Conservation (phyloP, 2,888 invertebrate species). For the Acronicta psi region DNA sequence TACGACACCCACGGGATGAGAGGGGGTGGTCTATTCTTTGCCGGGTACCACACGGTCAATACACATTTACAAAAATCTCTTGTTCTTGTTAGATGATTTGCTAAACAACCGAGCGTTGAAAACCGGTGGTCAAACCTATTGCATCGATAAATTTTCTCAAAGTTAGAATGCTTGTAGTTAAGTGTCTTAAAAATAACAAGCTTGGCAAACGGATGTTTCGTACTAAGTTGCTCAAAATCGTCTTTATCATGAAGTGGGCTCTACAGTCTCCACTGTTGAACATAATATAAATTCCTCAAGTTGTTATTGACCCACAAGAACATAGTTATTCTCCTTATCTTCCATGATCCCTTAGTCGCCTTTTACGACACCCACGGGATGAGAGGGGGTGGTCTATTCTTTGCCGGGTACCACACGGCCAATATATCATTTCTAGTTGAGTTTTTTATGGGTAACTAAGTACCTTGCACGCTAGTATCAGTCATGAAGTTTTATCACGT, state of each 20-base stretch:
- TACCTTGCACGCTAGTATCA: too few relatives aligned
- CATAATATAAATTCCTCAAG: background rate
- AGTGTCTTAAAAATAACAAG: background rate
- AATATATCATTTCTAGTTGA: background rate
- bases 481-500: too few relatives aligned
- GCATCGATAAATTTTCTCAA: too few relatives aligned
- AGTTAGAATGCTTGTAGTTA: too few relatives aligned
- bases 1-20: constrained; percentile 30
- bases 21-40: constrained; percentile 28
- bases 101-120: too few relatives aligned
- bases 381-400: constrained; percentile 26
- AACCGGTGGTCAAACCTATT: too few relatives aligned
- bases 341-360: constrained; percentile 32
- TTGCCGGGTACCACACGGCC: constrained; percentile 31
- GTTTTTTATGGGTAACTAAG: too few relatives aligned
- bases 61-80: background rate
- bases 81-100: too few relatives aligned
- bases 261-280: background rate
- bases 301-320: background rate
- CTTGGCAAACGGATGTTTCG: background rate
- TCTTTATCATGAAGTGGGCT: background rate
- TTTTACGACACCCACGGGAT: constrained; percentile 33
- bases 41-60: constrained; percentile 29
- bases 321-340: too few relatives aligned
- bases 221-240: background rate